Base-by-base conservation (phyloP, 2,888 invertebrate genomes). In the Venustoraphidia nigricollis region DNA sequence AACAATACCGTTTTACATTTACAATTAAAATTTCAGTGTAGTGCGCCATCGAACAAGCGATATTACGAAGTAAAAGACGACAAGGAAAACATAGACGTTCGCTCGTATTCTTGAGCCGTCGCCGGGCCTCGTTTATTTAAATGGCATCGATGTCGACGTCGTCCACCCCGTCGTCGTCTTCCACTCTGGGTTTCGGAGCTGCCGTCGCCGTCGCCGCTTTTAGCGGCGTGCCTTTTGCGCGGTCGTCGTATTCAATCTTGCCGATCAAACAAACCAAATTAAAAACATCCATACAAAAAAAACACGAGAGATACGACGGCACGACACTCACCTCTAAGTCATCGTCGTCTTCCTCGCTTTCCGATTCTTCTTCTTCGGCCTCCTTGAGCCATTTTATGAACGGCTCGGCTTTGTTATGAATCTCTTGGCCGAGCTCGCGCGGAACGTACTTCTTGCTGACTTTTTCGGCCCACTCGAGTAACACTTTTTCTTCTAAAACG, bases 341-440 rank as follows among this genome's bases (percentile, higher is more conserved):
- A 51, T 73, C 72, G 50, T 77, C 75, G 53, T 84, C 85, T 50
- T 81, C 82, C 48, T 81, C 80, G 34, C 79, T 81, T n/a, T 81
- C 84, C 27, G 83, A 84, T 54, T 85, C 85, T 63, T 92, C 92
- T 66, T 95, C 95, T 63, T 95, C 95, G 51, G 97, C 97, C 65
- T 97, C 94, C 66, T 88, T 81, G 58, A 98, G 77, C 98, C 98
- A 98, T 61, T 85, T 91, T 52, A 98, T 79, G 70, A 98, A 94
- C 50, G 93, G 93, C 61, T 83, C 81, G 46, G 94, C 95, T 62
- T 88, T 86, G 54, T 84, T 82, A 57, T 92, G 87, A 62, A 98
- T 93, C 65, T 96, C 93, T 52, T 85, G 83, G 51, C 87, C 83
- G 51, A 94, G 69, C 66, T 97, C 96, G 64, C 87, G 87, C 50